Evolutionary conservation across 2,113 vertebrate species (phyloP).

Genomic region (Megaceryle torquata): DNA sequence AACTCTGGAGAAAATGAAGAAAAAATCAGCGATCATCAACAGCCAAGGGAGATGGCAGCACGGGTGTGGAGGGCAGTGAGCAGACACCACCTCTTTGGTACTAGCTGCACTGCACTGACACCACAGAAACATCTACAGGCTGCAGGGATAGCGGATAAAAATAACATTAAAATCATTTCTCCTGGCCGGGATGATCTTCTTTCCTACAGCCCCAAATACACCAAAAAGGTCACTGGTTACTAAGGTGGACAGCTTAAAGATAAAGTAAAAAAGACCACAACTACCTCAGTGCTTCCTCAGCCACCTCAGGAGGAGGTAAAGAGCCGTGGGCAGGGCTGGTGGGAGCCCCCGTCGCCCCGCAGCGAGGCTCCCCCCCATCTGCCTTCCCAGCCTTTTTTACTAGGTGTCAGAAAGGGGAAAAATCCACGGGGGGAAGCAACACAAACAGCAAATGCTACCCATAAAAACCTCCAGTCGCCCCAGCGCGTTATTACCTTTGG

Average conservation of each 20-base stretch:
- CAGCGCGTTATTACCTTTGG: background rate
- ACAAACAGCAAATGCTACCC: background rate
- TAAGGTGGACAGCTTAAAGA: accelerated
- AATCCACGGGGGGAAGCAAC: background rate
- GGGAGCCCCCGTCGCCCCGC: background rate
- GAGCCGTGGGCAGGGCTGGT: background rate
- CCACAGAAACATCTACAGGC: accelerated
- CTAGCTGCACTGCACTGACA: accelerated
- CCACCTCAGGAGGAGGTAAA: accelerated
- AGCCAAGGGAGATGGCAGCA: too few species aligned
- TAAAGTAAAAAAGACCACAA: background rate
- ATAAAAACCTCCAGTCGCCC: background rate
- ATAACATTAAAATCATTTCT: background rate
- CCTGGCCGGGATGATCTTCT: background rate
- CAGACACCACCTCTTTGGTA: too few species aligned
- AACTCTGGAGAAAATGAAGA: accelerated
- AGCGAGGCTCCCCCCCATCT: accelerated
- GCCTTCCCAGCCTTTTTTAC: background rate
- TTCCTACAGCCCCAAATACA: background rate
- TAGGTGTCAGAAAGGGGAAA: background rate
- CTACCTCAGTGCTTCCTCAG: background rate
- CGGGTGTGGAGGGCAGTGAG: too few species aligned
- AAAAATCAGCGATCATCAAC: too few species aligned
- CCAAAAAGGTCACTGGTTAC: accelerated
- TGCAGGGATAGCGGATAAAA: background rate